Conservation (phyloP, 92 coral and sea anemone genomes). For the Blastomussa wellsi region DNA sequence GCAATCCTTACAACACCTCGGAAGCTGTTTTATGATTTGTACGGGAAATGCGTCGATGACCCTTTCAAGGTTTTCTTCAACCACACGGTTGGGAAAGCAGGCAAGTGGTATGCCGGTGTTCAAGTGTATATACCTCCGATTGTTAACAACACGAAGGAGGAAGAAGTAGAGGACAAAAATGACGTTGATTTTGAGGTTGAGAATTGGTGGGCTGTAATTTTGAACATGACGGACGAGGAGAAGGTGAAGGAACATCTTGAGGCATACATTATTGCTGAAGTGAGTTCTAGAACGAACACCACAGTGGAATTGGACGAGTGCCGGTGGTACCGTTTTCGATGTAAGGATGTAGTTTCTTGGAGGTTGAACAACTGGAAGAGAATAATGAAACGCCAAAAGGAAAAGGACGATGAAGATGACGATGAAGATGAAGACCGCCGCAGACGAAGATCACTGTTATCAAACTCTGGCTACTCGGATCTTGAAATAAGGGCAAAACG, state of each 20-base stretch:
- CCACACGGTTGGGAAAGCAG: neutral
- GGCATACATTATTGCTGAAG: neutral
- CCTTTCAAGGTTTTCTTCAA: constrained; percentile 55
- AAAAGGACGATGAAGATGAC: neutral
- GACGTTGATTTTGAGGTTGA: neutral
- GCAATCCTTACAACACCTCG: constrained; percentile 17
- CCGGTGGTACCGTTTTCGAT: neutral
- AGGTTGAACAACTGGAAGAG: neutral
- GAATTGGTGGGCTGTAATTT: neutral
- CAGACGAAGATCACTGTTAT: constrained; percentile 9
- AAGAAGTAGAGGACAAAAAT: neutral
- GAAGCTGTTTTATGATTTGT: constrained; percentile 57
- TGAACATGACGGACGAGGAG: neutral
- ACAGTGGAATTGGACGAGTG: neutral
- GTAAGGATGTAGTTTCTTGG: neutral
- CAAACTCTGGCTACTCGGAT: neutral
- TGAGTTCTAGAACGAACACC: neutral
- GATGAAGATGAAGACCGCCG: neutral
- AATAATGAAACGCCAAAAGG: neutral
- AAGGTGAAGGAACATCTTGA: neutral
- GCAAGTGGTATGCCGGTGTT: constrained; percentile 35
- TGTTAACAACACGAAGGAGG: neutral
- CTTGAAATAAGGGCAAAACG: constrained; percentile 14
- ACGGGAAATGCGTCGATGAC: constrained; percentile 57
- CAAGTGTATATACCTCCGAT: constrained; percentile 14